phyloP scores from a whole-genome alignment of 2,888 invertebrate species.

The Malacosoma neustria region DNA sequence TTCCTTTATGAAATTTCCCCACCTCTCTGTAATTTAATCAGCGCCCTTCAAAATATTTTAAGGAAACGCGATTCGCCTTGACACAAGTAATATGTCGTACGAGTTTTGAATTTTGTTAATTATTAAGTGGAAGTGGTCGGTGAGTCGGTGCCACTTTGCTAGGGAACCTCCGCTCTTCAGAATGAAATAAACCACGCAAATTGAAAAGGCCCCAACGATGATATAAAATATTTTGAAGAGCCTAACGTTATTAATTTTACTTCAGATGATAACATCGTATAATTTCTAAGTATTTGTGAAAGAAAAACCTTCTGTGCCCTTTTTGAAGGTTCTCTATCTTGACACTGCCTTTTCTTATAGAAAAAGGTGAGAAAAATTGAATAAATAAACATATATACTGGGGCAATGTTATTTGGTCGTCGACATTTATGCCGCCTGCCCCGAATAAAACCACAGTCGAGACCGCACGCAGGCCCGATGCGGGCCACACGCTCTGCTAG shows the following conservation, averaged over 20 bases:
- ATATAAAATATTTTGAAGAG: constrained; percentile 8
- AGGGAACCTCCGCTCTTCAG: constrained; percentile 4
- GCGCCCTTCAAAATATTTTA: not conserved
- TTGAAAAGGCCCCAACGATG: constrained; percentile 7
- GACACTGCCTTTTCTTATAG: no score
- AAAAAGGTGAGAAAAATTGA: no score
- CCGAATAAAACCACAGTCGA: no score
- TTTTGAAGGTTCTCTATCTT: no score
- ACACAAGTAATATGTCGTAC: not conserved
- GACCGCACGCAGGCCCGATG: no score
- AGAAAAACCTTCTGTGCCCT: no score
- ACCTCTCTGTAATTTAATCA: not conserved
- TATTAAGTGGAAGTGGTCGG: constrained; percentile 10
- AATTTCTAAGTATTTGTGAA: constrained; percentile 1
- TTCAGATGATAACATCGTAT: no score
- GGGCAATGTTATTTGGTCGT: no score
- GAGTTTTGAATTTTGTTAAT: constrained; percentile 13
- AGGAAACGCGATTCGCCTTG: not conserved
- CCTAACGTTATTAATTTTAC: not conserved
- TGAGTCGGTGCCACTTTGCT: not conserved
- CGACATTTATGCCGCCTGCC: no score
- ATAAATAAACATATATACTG: no score
- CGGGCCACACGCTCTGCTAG: no score
- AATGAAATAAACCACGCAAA: constrained; percentile 18
- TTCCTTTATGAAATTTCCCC: no score